A percentile compares a stretch with the other conserved stretches of the same genome.
Evolutionary conservation across 1,140 invertebrate genomes (phyloP).

Genomic region (Charaxes varanes): DNA sequence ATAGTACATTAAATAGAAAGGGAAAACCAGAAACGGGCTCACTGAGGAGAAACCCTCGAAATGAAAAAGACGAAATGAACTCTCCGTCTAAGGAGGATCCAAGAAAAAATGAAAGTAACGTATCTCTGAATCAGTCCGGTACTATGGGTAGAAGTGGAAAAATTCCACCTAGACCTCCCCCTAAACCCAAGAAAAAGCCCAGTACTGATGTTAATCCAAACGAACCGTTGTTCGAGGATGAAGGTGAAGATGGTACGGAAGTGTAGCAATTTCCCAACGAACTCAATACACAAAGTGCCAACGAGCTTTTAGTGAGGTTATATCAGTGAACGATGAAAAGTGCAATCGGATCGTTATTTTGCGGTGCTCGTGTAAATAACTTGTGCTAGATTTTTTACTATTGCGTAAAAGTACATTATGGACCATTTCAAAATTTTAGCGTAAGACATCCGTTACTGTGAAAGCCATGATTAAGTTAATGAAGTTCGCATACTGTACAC

Average conservation of each 20-base stretch:
- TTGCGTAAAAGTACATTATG: conserved; percentile 56
- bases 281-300: conserved; percentile 55
- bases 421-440: conserved; percentile 52
- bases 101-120: conserved; percentile 49
- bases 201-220: conserved; percentile 65
- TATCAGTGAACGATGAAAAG: conserved; percentile 44
- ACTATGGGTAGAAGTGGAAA: conserved; percentile 75
- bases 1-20: conserved; percentile 47
- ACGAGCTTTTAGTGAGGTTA: conserved; percentile 59
- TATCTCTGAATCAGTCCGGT: conserved; percentile 51
- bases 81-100: conserved; percentile 58
- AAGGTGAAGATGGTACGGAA: conserved; percentile 90
- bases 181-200: conserved; percentile 85
- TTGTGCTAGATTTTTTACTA: conserved; percentile 71
- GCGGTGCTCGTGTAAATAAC: conserved; percentile 70
- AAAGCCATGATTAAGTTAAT: conserved; percentile 32
- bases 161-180: conserved; percentile 86
- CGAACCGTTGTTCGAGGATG: conserved; percentile 86
- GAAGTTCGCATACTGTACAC: conserved; percentile 28
- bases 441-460: conserved; percentile 41
- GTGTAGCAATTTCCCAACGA: conserved; percentile 73
- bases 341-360: conserved; percentile 53
- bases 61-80: conserved; percentile 39
- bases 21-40: conserved; percentile 66
- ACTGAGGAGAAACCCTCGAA: conserved; percentile 45